These are phyloP conservation scores for Melanotaenia parkinsoni DNA, from an alignment of 2,797 vertebrate species.

Conservation along the genomic window DNA sequence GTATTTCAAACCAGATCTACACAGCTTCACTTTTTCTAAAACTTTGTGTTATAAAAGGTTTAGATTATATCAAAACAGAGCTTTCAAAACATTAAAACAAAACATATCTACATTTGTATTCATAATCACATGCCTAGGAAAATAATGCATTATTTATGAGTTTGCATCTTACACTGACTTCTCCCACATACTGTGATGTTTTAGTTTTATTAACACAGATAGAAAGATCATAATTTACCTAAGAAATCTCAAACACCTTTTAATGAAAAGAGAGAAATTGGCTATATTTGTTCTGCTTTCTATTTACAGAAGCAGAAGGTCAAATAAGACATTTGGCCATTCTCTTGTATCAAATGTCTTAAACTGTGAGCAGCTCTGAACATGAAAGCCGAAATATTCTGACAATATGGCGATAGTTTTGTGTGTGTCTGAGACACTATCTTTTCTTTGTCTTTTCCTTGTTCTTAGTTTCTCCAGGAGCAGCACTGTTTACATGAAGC, in stretches of 20 bases:
- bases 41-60: background rate
- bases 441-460: slow-evolving; percentile 1
- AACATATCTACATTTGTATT: background rate
- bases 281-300: background rate
- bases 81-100: background rate
- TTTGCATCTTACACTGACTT: background rate
- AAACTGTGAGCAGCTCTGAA: background rate
- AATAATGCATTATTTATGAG: background rate
- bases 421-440: background rate
- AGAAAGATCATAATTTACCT: background rate
- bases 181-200: background rate
- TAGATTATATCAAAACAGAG: background rate
- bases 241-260: background rate
- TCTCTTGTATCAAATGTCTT: slow-evolving; percentile 1
- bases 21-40: background rate
- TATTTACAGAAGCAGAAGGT: background rate
- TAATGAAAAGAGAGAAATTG: background rate
- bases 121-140: background rate
- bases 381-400: background rate
- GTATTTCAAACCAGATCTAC: background rate
- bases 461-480: background rate
- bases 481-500: slow-evolving; percentile 28
- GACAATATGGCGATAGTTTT: background rate
- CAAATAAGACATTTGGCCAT: slow-evolving; percentile 6
- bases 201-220: background rate